A percentile compares a stretch with the other conserved stretches of the same genome.
phyloP scores from a whole-genome alignment of 2,888 invertebrate species.

The Agriopis leucophaearia region DNA sequence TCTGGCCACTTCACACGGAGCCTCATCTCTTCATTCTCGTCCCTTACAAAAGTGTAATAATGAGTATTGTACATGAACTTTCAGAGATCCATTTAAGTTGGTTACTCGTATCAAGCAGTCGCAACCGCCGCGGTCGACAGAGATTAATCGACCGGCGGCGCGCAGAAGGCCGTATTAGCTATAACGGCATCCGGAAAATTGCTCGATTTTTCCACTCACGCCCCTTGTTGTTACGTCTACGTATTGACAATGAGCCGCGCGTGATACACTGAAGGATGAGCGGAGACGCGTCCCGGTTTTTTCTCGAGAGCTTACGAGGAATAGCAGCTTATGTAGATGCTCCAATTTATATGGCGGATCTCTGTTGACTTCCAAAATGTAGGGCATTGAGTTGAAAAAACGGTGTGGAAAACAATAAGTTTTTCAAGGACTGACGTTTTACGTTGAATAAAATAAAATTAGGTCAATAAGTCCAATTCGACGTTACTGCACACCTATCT shows the following conservation, averaged over 20 bases:
- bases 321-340: conserved; percentile 48
- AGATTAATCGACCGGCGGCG: conserved; percentile 79
- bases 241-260: conserved; percentile 71
- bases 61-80: conserved; percentile 61
- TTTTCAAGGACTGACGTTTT: not conserved
- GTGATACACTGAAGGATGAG: conserved; percentile 61
- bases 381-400: conserved; percentile 15
- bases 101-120: conserved; percentile 71
- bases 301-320: conserved; percentile 44
- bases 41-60: conserved; percentile 53
- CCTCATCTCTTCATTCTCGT: conserved; percentile 46
- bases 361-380: conserved; percentile 40
- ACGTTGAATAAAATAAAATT: not conserved
- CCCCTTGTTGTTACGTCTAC: conserved; percentile 73
- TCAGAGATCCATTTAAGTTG: conserved; percentile 65
- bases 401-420: no score
- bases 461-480: not conserved
- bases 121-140: conserved; percentile 77
- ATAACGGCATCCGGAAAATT: conserved; percentile 83
- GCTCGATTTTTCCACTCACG: conserved; percentile 78
- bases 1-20: conserved; percentile 55
- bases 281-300: conserved; percentile 44
- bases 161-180: conserved; percentile 79
- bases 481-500: not conserved
- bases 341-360: conserved; percentile 45